Evolutionary conservation across 2,888 invertebrate genomes (phyloP).

Genomic region (Drosophila lacicola): DNA sequence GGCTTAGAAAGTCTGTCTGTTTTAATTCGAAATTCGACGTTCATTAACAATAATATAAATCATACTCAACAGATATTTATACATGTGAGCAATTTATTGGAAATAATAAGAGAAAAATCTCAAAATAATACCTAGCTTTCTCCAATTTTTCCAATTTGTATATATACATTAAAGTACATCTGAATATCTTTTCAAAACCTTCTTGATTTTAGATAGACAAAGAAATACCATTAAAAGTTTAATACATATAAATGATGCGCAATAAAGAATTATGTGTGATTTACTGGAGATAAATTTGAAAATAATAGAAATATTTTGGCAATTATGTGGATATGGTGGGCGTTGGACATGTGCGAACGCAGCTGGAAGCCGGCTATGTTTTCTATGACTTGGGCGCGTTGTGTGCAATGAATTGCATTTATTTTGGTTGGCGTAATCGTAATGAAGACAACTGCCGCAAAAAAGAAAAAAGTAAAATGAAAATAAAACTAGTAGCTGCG

Average conservation of each 20-base stretch:
- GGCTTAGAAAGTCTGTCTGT: too few relatives aligned
- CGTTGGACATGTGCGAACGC: slow-evolving; percentile 9
- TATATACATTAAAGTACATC: too few relatives aligned
- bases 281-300: background rate
- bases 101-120: too few relatives aligned
- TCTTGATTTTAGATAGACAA: background rate
- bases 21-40: too few relatives aligned
- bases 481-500: slow-evolving; percentile 19
- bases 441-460: slow-evolving; percentile 60
- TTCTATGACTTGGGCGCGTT: slow-evolving; percentile 25
- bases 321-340: background rate
- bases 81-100: too few relatives aligned
- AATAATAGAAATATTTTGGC: slow-evolving; percentile 5
- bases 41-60: too few relatives aligned
- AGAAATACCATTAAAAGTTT: background rate
- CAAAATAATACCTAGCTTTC: too few relatives aligned
- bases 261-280: background rate
- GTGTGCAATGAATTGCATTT: slow-evolving; percentile 69
- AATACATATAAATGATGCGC: too few relatives aligned
- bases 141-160: too few relatives aligned
- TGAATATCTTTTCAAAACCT: too few relatives aligned
- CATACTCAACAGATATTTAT: too few relatives aligned
- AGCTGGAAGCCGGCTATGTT: background rate
- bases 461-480: background rate
- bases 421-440: slow-evolving; percentile 50